phyloP scores from a whole-genome alignment of 92 coral and sea anemone species.

The Chrysogorgia sp. region DNA sequence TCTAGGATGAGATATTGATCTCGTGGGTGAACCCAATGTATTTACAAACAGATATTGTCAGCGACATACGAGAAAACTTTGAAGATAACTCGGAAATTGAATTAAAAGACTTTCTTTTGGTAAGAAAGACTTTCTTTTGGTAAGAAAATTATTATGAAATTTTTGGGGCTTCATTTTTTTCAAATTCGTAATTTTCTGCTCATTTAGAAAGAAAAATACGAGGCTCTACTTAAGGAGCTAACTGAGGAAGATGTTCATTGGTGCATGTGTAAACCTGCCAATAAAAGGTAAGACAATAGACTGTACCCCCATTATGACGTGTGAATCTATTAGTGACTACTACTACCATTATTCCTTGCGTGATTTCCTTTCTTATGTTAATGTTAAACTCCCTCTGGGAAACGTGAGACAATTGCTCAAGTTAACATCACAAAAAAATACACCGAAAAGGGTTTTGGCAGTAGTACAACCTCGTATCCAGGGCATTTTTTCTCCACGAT shows the following conservation, averaged over 20 bases:
- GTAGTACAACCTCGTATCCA: too few relatives aligned
- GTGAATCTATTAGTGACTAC: neutral
- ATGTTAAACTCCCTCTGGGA: too few relatives aligned
- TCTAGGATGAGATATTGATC: constrained; percentile 77
- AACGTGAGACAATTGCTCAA: too few relatives aligned
- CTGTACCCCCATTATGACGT: neutral
- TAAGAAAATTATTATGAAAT: constrained; percentile 36
- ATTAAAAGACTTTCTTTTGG: constrained; percentile 90
- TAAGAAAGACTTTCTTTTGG: constrained; percentile 82
- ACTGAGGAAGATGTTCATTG: constrained; percentile 51
- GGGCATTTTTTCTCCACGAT: too few relatives aligned
- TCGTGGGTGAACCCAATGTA: constrained; percentile 95
- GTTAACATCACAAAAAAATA: too few relatives aligned
- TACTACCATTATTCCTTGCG: neutral
- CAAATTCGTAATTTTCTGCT: neutral
- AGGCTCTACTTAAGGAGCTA: constrained; percentile 68
- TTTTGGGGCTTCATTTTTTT: neutral
- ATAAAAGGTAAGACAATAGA: constrained; percentile 68
- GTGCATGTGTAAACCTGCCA: constrained; percentile 77
- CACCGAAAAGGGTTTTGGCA: too few relatives aligned
- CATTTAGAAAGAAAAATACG: constrained; percentile 74
- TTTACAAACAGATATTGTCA: constrained; percentile 81
- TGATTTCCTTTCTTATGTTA: too few relatives aligned
- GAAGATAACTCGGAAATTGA: constrained; percentile 95
- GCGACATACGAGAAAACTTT: constrained; percentile 76